Evolutionary conservation across 2,888 invertebrate genomes (phyloP), one percentile per base, ranked within the genome.

Genomic region (Drosophila macrospina): DNA sequence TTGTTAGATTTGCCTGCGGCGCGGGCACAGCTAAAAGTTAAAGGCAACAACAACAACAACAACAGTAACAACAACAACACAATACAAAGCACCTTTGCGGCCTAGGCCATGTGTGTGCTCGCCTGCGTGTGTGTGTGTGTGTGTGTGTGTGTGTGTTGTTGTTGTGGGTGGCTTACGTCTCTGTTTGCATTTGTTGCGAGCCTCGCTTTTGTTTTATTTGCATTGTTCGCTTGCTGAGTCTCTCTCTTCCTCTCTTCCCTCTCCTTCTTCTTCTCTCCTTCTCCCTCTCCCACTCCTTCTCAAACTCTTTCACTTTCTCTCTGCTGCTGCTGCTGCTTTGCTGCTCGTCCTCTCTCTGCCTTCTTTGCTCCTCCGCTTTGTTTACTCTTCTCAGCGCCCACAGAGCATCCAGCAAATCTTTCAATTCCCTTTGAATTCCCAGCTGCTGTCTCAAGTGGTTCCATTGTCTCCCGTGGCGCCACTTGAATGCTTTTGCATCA

Each of bases 331-430:
- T 68, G 70, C 74, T 83, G 80, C n/a, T n/a, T n/a, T n/a, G n/a
- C n/a, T n/a, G n/a, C n/a, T n/a, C n/a, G n/a, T n/a, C n/a, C n/a
- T n/a, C n/a, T n/a, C n/a, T n/a, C n/a, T n/a, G n/a, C n/a, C n/a
- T n/a, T n/a, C n/a, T 86, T 86, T 71, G 62, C 86, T 52, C 66
- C 54, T 61, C 61, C 74, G 78, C 80, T 86, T 86, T 83, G 88
- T 88, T 88, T 74, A 86, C 78, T 67, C 77, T 88, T 79, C 82
- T 83, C 80, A 86, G 88, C 86, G 88, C 80, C 83, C 30, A 13
- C 8, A 39, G 30, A 20, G 3, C 1, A 20, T 39, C 61, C 41
- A 69, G 64, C 69, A 56, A 65, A 65, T 69, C 70, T 54, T 75
- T 64, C 64, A 64, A 74, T 74, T 63, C 36, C 36, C 42, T 73